Evolutionary conservation across 1,140 invertebrate genomes (phyloP).

Genomic region (Drosophila pruinosa): DNA sequence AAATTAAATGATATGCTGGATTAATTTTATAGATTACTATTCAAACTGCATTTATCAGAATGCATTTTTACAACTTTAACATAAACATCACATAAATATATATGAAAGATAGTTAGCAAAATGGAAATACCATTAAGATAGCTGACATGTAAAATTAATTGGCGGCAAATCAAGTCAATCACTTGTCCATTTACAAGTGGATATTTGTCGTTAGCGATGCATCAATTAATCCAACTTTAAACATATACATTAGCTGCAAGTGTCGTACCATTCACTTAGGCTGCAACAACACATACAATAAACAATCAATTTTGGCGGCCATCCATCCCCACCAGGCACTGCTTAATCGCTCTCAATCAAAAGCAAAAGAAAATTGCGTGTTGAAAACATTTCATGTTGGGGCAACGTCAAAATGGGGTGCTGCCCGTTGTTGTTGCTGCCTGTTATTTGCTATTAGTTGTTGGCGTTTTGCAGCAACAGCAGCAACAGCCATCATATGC

Average conservation of each 20-base stretch:
- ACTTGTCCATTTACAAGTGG: constrained; percentile 4
- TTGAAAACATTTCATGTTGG: constrained; percentile 56
- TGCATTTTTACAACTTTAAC: too few species aligned
- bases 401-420: neutral
- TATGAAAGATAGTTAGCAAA: neutral
- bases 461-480: too few species aligned
- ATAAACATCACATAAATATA: too few species aligned
- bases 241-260: neutral
- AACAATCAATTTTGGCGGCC: neutral
- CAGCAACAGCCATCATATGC: neutral
- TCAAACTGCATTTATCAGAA: too few species aligned
- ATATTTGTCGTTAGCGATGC: constrained; percentile 1
- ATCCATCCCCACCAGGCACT: neutral
- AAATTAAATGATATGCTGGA: too few species aligned
- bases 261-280: neutral
- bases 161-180: neutral
- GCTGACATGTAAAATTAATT: neutral
- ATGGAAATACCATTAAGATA: neutral
- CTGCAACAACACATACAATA: neutral
- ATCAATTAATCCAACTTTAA: neutral
- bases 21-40: too few species aligned
- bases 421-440: neutral
- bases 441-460: neutral
- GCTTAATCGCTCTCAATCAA: constrained; percentile 20
- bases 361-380: constrained; percentile 57